Percentiles rank a stretch among this genome's conserved stretches.
Conservation (phyloP, 2,113 vertebrate genomes). For the Psittacus erithacus region DNA sequence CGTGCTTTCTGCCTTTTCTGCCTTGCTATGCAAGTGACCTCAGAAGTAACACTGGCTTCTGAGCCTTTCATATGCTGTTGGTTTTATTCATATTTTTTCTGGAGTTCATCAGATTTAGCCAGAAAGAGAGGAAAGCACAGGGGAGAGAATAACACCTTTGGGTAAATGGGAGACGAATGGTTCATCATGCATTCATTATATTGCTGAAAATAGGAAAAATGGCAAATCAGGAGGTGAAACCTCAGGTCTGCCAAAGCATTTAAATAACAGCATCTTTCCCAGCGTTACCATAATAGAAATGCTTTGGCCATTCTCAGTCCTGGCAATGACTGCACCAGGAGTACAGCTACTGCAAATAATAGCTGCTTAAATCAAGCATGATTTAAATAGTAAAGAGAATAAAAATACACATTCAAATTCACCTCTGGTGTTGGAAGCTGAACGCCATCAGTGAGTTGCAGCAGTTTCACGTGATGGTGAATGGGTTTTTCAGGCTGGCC, state of each 20-base stretch:
- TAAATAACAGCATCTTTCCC: neutral
- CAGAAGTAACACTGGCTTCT: neutral
- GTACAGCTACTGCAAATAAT: neutral
- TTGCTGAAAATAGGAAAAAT: neutral
- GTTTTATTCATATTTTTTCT: neutral
- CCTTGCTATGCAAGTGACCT: neutral
- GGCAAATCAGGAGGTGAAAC: neutral
- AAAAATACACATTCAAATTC: neutral
- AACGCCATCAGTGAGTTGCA: neutral
- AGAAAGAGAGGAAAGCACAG: neutral
- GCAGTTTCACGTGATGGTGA: neutral
- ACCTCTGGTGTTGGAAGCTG: neutral
- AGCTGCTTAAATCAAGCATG: neutral
- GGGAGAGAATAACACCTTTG: neutral
- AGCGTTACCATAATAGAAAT: neutral
- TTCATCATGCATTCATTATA: neutral
- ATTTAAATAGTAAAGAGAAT: neutral
- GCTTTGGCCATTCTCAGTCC: neutral
- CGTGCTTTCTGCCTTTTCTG: neutral
- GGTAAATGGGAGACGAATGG: neutral
- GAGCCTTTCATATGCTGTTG: neutral
- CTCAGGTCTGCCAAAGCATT: neutral
- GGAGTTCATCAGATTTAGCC: neutral
- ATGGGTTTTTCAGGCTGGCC: neutral
- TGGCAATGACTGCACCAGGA: neutral